A percentile compares a stretch with the other conserved stretches of the same genome.
Evolutionary conservation across 2,888 invertebrate species (phyloP).

Genomic region (Rhagonycha fulva): DNA sequence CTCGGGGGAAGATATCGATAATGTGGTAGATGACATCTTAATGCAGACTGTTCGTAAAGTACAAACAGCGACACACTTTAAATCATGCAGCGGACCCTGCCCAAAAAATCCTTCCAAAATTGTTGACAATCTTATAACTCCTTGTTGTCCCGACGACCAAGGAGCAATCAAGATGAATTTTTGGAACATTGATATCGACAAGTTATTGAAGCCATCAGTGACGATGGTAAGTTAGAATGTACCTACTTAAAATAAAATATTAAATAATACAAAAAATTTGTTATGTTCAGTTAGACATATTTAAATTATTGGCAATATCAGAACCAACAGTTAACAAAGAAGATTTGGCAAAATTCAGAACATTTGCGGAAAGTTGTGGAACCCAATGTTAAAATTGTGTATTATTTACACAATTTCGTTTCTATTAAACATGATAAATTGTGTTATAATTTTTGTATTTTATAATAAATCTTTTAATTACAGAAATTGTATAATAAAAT

Average conservation of each 20-base stretch:
- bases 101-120: slow-evolving; percentile 79
- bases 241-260: not conserved
- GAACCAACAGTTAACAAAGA: slow-evolving; percentile 47
- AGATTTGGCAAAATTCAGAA: too few relatives aligned
- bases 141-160: slow-evolving; percentile 94
- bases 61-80: slow-evolving; percentile 97
- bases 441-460: too few relatives aligned
- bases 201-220: slow-evolving; percentile 92
- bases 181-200: slow-evolving; percentile 95
- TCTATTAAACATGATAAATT: too few relatives aligned
- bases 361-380: too few relatives aligned
- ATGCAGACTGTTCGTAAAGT: slow-evolving; percentile 99
- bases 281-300: slow-evolving; percentile 78
- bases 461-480: too few relatives aligned
- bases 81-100: slow-evolving; percentile 81
- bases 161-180: slow-evolving; percentile 97
- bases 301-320: slow-evolving; percentile 87
- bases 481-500: too few relatives aligned
- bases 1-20: slow-evolving; percentile 98
- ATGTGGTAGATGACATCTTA: slow-evolving; percentile 94
- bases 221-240: slow-evolving; percentile 73
- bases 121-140: slow-evolving; percentile 88
- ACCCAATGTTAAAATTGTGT: too few relatives aligned
- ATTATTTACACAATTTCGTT: too few relatives aligned
- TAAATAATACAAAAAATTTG: not conserved